Evolutionary conservation across 2,797 vertebrate genomes (phyloP).

Genomic region (Sebastes matsubarae): DNA sequence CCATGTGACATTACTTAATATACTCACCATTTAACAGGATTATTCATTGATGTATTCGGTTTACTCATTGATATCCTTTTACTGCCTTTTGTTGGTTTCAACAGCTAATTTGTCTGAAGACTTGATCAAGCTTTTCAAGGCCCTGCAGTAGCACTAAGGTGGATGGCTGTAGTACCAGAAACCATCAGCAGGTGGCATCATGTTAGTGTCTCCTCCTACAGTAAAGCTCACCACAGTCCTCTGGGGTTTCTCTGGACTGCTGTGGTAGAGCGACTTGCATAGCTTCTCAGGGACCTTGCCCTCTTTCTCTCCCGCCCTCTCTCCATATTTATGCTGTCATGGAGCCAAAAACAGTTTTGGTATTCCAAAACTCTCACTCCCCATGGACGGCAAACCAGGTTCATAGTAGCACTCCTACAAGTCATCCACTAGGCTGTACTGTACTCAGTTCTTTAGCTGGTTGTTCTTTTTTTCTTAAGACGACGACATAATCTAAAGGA

Average conservation of each 20-base stretch:
- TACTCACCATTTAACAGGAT: background rate
- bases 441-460: background rate
- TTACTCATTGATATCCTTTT: background rate
- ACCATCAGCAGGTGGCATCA: slow-evolving; percentile 36
- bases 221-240: slow-evolving; percentile 17
- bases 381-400: slow-evolving; percentile 12
- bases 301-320: slow-evolving; percentile 17
- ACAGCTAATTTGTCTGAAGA: background rate
- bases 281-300: slow-evolving; percentile 58
- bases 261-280: slow-evolving; percentile 45
- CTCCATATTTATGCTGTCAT: slow-evolving; percentile 55
- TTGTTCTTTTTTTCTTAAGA: background rate
- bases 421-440: slow-evolving; percentile 21
- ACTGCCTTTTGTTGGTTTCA: background rate
- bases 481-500: background rate
- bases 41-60: background rate
- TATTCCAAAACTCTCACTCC: slow-evolving; percentile 45
- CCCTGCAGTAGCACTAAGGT: background rate
- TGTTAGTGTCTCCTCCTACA: background rate
- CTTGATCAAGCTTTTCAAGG: background rate
- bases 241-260: slow-evolving; percentile 42
- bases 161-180: slow-evolving; percentile 16
- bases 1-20: background rate
- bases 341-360: slow-evolving; percentile 61
- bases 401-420: slow-evolving; percentile 12